Evolutionary conservation across 2,888 invertebrate species (phyloP).

Genomic region (Xestia xanthographa): DNA sequence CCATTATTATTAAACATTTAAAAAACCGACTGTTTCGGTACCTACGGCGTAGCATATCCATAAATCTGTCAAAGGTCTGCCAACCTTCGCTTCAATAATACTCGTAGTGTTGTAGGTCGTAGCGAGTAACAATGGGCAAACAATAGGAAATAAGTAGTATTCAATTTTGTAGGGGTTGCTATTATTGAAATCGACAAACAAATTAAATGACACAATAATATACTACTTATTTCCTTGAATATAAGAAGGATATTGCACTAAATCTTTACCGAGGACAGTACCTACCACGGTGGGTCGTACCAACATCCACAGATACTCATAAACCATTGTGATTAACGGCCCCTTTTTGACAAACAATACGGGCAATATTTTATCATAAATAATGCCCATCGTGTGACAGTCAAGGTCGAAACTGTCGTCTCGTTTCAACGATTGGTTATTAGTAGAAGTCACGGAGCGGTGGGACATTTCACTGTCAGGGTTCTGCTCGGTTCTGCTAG

Average conservation of each 20-base stretch:
- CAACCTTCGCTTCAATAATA: not conserved
- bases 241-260: constrained; percentile 13
- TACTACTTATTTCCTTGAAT: not conserved
- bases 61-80: not conserved
- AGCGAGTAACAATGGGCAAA: not conserved
- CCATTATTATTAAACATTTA: not conserved
- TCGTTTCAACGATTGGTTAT: constrained; percentile 40
- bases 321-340: constrained; percentile 50
- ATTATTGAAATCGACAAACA: not conserved
- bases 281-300: constrained; percentile 16
- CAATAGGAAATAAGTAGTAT: not conserved
- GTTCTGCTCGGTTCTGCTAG: constrained; percentile 70
- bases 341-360: constrained; percentile 57
- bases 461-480: constrained; percentile 81
- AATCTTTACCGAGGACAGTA: constrained; percentile 14
- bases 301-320: constrained; percentile 17
- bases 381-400: constrained; percentile 50
- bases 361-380: constrained; percentile 42
- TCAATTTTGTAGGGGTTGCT: not conserved
- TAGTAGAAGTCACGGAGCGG: constrained; percentile 42
- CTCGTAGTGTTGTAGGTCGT: not conserved
- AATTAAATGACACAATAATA: not conserved
- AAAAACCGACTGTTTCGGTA: too few relatives aligned
- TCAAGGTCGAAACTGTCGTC: constrained; percentile 43
- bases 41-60: not conserved